These are phyloP conservation scores for Diachasmimorpha longicaudata DNA, from an alignment of 1,140 invertebrate species.

Conservation along the genomic window DNA sequence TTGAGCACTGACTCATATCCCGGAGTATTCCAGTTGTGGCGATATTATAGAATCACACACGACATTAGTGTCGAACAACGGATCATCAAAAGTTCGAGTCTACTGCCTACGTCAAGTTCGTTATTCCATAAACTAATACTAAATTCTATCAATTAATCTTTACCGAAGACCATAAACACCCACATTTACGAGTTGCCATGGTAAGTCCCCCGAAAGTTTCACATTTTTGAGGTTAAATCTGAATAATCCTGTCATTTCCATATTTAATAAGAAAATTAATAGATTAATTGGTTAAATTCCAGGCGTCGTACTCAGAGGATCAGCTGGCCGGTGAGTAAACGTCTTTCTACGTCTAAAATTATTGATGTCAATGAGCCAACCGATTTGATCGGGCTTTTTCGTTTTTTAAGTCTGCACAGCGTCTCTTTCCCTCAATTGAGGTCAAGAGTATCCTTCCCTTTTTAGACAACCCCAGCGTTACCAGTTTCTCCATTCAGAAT, in stretches of 20 bases:
- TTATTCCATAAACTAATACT: neutral
- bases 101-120: neutral
- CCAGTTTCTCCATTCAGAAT: constrained; percentile 33
- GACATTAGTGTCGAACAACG: neutral
- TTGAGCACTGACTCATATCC: neutral
- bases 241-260: neutral
- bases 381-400: neutral
- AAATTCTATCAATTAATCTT: neutral
- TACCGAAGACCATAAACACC: neutral
- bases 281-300: constrained; percentile 56
- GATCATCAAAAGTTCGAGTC: neutral
- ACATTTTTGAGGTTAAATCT: neutral
- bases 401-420: neutral
- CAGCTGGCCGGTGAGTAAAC: constrained; percentile 84
- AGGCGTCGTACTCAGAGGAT: constrained; percentile 89
- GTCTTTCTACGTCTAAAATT: constrained; percentile 39
- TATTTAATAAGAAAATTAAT: neutral
- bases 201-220: neutral
- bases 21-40: neutral
- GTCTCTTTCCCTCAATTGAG: constrained; percentile 48
- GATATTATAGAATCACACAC: neutral
- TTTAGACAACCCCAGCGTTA: constrained; percentile 44
- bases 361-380: constrained; percentile 29
- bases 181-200: neutral
- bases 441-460: constrained; percentile 59